Conservation (phyloP, 2,888 invertebrate genomes). For the Coelogynopora nodosa region DNA sequence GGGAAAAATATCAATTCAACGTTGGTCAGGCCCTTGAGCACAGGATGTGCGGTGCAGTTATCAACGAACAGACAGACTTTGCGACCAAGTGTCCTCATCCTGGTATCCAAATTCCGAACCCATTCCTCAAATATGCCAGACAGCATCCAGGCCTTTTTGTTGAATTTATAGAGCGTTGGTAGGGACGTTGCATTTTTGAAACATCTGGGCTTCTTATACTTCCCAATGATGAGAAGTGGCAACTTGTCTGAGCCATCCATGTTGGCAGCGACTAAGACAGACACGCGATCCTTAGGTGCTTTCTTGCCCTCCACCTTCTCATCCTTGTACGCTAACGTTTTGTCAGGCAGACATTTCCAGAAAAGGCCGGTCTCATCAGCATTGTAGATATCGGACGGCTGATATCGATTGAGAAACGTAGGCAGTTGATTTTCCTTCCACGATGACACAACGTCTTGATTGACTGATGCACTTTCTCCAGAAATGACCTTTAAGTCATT, state of each 20-base stretch:
- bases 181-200: neutral
- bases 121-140: slow-evolving; percentile 45
- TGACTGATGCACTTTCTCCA: neutral
- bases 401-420: neutral
- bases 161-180: slow-evolving; percentile 41
- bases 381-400: slow-evolving; percentile 16
- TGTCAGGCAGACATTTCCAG: slow-evolving; percentile 8
- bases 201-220: slow-evolving; percentile 43
- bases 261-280: slow-evolving; percentile 44
- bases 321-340: neutral
- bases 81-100: neutral
- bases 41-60: slow-evolving; percentile 23
- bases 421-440: neutral
- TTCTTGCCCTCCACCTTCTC: slow-evolving; percentile 27
- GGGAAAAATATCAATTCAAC: slow-evolving; percentile 49
- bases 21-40: slow-evolving; percentile 29
- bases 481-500: neutral
- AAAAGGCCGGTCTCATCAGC: slow-evolving; percentile 34
- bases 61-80: slow-evolving; percentile 24
- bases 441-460: neutral
- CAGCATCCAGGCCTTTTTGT: slow-evolving; percentile 49
- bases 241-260: slow-evolving; percentile 47
- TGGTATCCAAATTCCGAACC: slow-evolving; percentile 44
- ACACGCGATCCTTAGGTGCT: slow-evolving; percentile 40
- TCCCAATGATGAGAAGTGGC: slow-evolving; percentile 42